Conservation (phyloP, 2,113 vertebrate genomes). For the Willisornis vidua region DNA sequence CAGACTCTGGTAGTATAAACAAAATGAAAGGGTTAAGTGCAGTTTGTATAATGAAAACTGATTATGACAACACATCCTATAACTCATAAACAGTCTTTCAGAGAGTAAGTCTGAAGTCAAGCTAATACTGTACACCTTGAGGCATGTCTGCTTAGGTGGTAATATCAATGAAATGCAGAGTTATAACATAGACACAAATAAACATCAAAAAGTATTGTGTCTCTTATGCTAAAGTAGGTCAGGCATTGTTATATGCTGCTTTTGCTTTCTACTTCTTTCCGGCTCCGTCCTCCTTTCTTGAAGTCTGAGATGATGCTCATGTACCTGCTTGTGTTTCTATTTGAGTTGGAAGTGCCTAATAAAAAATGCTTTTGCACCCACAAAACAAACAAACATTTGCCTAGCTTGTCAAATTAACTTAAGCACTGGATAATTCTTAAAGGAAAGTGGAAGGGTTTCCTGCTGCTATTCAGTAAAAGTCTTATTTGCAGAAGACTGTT, state of each 20-base stretch:
- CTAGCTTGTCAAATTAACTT: background rate
- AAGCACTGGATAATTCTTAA: background rate
- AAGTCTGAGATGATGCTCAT: background rate
- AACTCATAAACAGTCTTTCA: background rate
- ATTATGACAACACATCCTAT: background rate
- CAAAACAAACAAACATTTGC: background rate
- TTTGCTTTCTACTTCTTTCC: background rate
- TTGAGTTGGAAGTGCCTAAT: background rate
- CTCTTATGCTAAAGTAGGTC: background rate
- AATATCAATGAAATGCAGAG: background rate
- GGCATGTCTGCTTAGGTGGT: background rate
- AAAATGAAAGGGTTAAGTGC: background rate
- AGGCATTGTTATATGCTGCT: background rate
- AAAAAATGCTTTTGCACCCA: background rate
- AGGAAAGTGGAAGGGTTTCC: background rate
- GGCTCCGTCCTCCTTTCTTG: accelerated
- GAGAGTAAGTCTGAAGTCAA: background rate
- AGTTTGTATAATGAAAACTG: background rate
- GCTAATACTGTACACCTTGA: background rate
- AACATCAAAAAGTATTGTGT: background rate
- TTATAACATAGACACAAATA: background rate
- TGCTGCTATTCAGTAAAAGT: background rate
- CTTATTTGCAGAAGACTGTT: accelerated
- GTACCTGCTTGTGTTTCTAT: background rate
- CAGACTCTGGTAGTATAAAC: background rate